These are phyloP conservation scores for Lacerta viridis DNA, from an alignment of 2,797 vertebrate genomes.

Conservation along the genomic window DNA sequence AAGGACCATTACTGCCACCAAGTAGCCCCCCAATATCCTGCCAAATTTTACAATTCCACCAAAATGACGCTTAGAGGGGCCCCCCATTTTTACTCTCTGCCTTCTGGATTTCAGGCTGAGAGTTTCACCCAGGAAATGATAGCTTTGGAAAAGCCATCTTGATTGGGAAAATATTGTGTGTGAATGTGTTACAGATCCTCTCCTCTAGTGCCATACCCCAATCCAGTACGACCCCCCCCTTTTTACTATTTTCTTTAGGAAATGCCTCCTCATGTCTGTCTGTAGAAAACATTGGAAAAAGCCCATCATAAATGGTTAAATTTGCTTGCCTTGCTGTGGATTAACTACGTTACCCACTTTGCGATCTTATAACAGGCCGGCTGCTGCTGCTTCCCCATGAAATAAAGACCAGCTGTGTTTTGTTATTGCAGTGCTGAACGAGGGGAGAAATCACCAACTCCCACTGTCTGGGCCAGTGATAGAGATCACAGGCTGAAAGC, in stretches of 20 bases:
- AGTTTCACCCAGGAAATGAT: not conserved
- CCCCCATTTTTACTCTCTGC: not conserved
- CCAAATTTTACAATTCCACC: not conserved
- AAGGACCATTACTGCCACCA: not conserved
- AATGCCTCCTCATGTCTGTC: not conserved
- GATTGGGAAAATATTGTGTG: not conserved
- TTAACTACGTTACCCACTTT: not conserved
- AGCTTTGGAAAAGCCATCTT: not conserved
- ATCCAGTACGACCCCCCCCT: not conserved
- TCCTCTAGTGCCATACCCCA: not conserved
- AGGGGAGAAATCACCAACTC: conserved; percentile 30
- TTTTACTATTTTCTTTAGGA: not conserved
- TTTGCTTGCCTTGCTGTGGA: not conserved
- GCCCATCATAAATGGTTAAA: too few relatives aligned
- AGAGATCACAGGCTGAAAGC: conserved; percentile 17
- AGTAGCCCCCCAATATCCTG: not conserved
- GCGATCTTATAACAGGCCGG: not conserved
- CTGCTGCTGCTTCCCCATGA: not conserved
- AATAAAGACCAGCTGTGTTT: conserved; percentile 16
- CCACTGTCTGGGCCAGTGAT: conserved; percentile 33
- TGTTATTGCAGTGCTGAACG: conserved; percentile 15
- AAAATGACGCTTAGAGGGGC: not conserved
- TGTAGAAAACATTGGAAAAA: not conserved
- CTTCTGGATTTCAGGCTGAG: not conserved
- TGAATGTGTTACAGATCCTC: not conserved